Conservation (phyloP, 2,888 invertebrate species). For the Melangyna quadrimaculata region DNA sequence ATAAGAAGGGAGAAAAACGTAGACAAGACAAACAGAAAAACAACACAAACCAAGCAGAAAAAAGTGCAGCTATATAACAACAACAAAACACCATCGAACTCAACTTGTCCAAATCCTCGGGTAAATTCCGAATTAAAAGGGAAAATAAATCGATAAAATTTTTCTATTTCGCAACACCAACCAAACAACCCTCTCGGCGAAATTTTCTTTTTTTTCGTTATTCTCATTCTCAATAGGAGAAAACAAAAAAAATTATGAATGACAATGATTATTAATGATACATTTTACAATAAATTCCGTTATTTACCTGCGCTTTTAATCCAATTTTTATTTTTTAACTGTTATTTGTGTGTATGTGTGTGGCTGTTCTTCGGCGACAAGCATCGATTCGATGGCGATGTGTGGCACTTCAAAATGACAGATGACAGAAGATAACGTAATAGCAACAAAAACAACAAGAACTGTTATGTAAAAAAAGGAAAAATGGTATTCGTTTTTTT, state of each 20-base stretch:
- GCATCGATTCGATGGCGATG: conserved; percentile 10
- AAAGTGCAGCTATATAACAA: conserved; percentile 6
- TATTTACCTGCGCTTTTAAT: conserved; percentile 49
- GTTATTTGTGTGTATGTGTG: neutral
- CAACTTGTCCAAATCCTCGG: neutral
- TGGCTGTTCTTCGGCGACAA: neutral
- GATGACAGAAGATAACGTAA: conserved; percentile 48
- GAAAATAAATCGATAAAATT: conserved; percentile 60
- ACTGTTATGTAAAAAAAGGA: conserved; percentile 54
- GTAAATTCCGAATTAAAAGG: conserved; percentile 11
- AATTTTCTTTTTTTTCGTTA: neutral
- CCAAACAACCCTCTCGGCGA: conserved; percentile 11
- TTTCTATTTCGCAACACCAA: neutral
- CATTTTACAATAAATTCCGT: conserved; percentile 22
- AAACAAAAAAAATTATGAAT: conserved; percentile 5
- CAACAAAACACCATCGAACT: conserved; percentile 34
- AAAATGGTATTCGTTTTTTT: neutral
- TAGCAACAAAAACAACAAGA: conserved; percentile 45
- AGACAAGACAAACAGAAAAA: neutral
- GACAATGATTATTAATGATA: neutral
- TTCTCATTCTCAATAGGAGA: neutral
- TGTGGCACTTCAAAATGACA: conserved; percentile 28
- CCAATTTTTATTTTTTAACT: conserved; percentile 12
- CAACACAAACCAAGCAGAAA: neutral
- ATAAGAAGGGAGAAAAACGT: conserved; percentile 26